Evolutionary conservation across 2,888 invertebrate genomes (phyloP), one percentile per base, ranked within the genome.

Genomic region (Drosophila meridiana): DNA sequence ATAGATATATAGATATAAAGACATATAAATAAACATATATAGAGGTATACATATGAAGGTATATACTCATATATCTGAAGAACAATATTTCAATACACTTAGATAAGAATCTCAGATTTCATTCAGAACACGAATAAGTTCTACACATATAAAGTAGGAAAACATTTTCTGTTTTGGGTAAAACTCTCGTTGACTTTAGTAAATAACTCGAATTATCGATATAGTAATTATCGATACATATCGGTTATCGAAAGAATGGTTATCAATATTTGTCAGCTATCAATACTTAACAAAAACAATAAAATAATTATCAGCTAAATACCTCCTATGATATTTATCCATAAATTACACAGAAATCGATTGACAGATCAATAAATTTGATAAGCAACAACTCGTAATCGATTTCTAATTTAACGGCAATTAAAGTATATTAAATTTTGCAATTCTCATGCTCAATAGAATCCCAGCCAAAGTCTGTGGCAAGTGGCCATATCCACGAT

Each of bases 401-500:
- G 8, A 20, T 6, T n/a, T n/a, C 34, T 1, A n/a, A 28, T 36
- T 59, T 4, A 11, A 26, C n/a, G n/a, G 11, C 20, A 26, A 40
- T 48, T 9, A 20, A 14, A 13, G 32, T 2, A 20, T 11, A 11
- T 50, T 50, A 50, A 26, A 38, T 38, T 36, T 36, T 38, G 38
- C 38, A 38, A 38, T 3, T 38, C 38, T 1, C 13, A 13, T 38
- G 38, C 38, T 38, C 38, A 38, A 38, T 48, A 30, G 38, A 40
- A 14, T 34, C 52, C 28, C 38, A 67, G 45, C 68, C 67, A 69
- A 69, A 67, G 67, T 67, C 67, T 64, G 34, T 36, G 26, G 32
- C 55, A 56, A 58, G 55, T 55, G 70, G 60, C 42, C 47, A 58
- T 69, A 47, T 26, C 14, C 52, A 76, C 66, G 64, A 58, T 67